Percentiles rank a stretch among this genome's conserved stretches.
These are phyloP conservation scores for Hesperophylax magnus DNA, from an alignment of 1,140 invertebrate species.

Conservation along the genomic window DNA sequence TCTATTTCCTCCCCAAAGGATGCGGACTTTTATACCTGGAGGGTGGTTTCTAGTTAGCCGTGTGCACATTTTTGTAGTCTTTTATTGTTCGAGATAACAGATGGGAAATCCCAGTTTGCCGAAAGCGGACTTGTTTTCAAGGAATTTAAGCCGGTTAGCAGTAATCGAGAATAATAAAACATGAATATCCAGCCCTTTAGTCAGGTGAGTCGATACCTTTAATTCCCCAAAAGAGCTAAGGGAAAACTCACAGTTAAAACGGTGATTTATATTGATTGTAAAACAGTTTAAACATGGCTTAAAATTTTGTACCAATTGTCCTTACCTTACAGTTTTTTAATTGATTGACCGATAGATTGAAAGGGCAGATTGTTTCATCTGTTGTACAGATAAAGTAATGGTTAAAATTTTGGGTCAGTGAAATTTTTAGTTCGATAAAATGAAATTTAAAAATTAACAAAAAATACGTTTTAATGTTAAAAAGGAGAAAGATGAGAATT, in stretches of 20 bases:
- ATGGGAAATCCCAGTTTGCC: constrained; percentile 17
- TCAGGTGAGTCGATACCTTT: neutral
- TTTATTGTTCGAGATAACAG: constrained; percentile 2
- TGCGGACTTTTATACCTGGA: neutral
- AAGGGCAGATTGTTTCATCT: too few relatives aligned
- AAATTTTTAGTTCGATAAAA: too few relatives aligned
- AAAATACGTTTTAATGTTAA: too few relatives aligned
- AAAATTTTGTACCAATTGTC: too few relatives aligned
- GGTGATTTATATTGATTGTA: neutral
- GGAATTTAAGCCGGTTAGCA: neutral
- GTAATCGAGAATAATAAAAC: constrained; percentile 14
- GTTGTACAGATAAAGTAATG: too few relatives aligned
- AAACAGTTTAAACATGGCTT: too few relatives aligned
- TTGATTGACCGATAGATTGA: too few relatives aligned
- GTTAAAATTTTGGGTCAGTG: too few relatives aligned
- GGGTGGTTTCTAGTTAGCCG: neutral
- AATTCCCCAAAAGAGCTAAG: neutral
- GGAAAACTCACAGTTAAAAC: neutral
- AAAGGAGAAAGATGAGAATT: too few relatives aligned
- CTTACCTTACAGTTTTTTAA: too few relatives aligned
- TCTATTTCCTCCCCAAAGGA: neutral
- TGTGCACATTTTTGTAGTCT: neutral
- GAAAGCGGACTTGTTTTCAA: constrained; percentile 9
- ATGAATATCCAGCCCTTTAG: neutral
- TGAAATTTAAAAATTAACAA: too few relatives aligned